Conservation (phyloP, 2,797 vertebrate genomes). For the Melanogrammus aeglefinus region DNA sequence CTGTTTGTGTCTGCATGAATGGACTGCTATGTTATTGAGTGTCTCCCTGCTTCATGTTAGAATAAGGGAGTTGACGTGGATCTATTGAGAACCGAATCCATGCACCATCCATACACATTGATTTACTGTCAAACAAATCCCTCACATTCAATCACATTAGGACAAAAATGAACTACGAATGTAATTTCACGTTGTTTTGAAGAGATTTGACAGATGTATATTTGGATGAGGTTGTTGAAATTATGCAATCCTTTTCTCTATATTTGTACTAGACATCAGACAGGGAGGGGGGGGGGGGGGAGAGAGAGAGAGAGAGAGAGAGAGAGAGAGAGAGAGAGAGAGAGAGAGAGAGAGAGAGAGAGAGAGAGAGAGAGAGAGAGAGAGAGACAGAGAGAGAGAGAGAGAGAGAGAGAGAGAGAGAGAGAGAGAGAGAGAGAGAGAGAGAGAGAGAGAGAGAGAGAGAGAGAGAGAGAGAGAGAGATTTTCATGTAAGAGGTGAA, state of each 20-base stretch:
- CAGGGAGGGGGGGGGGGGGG: too few species aligned
- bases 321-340: not conserved
- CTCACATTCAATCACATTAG: too few species aligned
- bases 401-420: too few species aligned
- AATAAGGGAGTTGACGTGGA: not conserved
- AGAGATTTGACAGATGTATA: not conserved
- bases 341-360: not conserved
- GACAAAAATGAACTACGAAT: not conserved
- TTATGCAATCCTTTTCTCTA: not conserved
- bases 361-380: too few species aligned
- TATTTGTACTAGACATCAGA: not conserved
- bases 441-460: too few species aligned
- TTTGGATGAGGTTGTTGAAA: not conserved
- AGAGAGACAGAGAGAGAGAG: too few species aligned
- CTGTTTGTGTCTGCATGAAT: not conserved
- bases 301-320: too few species aligned
- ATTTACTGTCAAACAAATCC: not conserved
- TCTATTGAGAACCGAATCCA: not conserved
- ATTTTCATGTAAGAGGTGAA: not conserved
- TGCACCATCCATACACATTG: not conserved
- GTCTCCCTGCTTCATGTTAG: conserved; percentile 1
- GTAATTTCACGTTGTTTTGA: not conserved
- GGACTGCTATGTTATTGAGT: not conserved
- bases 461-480: not conserved
- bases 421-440: too few species aligned